A percentile compares a stretch with the other conserved stretches of the same genome.
Conservation (phyloP, 1,140 invertebrate species). For the Lepidurus arcticus region DNA sequence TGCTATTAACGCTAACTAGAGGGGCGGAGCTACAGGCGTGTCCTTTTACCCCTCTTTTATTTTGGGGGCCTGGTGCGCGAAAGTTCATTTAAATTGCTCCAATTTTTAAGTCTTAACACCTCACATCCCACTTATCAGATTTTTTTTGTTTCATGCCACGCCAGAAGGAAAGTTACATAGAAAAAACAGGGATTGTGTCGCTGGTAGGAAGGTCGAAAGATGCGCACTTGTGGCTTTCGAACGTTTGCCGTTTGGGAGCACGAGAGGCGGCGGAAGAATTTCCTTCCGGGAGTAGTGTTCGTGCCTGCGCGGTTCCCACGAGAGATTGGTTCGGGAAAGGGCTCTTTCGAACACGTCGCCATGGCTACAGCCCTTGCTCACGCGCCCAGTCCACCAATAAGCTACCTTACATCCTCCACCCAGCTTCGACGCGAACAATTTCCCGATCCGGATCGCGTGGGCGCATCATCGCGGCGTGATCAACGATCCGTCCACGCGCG, state of each 20-base stretch:
- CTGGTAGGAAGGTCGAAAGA: neutral
- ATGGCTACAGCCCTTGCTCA: neutral
- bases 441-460: neutral
- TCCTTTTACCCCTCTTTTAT: neutral
- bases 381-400: neutral
- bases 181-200: neutral
- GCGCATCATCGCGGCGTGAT: neutral
- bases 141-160: no score
- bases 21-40: neutral
- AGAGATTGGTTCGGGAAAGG: conserved; percentile 3
- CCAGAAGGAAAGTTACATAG: no score
- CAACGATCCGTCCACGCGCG: conserved; percentile 11
- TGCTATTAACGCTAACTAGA: neutral
- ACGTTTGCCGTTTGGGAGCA: conserved; percentile 6
- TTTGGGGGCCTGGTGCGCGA: neutral
- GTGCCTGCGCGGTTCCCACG: conserved; percentile 16
- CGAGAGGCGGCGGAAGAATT: neutral
- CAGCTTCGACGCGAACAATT: neutral
- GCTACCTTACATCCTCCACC: neutral
- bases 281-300: conserved; percentile 17
- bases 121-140: no score
- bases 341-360: neutral
- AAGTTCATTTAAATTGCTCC: no score
- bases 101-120: no score
- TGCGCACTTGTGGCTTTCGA: neutral